Evolutionary conservation across 92 coral and sea anemone genomes (phyloP).

Genomic region (Zoanthus gigantus): DNA sequence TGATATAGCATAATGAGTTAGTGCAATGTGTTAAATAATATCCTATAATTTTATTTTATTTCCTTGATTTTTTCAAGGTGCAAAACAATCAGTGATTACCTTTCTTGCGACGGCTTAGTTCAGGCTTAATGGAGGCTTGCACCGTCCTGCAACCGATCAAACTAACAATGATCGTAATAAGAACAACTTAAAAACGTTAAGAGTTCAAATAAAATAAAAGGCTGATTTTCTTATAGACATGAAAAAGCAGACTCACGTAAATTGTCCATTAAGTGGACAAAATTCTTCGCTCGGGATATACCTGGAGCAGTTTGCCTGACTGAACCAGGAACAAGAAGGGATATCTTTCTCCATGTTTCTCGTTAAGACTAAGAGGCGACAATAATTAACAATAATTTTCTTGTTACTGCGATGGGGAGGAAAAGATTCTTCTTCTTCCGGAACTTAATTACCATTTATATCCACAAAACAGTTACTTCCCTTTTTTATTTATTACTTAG

Average conservation of each 20-base stretch:
- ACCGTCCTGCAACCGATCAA: background rate
- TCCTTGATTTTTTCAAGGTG: background rate
- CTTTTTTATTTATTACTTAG: conserved; percentile 7
- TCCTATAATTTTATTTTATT: too few species aligned
- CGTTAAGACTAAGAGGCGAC: background rate
- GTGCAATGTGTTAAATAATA: too few species aligned
- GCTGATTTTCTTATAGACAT: too few species aligned
- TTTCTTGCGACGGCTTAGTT: background rate
- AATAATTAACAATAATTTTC: background rate
- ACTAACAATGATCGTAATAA: background rate
- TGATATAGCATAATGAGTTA: too few species aligned
- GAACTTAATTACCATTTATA: conserved; percentile 10
- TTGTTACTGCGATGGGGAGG: background rate
- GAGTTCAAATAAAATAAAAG: too few species aligned
- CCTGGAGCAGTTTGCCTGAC: background rate
- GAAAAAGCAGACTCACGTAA: conserved; percentile 5
- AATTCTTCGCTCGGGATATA: conserved; percentile 21
- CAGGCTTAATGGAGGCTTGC: conserved; percentile 12
- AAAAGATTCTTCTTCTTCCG: conserved; percentile 4
- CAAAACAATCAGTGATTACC: background rate
- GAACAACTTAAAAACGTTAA: background rate
- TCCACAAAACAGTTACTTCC: background rate
- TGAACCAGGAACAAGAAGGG: conserved; percentile 3
- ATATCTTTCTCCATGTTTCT: background rate
- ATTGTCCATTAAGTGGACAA: background rate